These are phyloP conservation scores for Eupithecia subfuscata DNA, from an alignment of 2,888 invertebrate species.

Conservation along the genomic window DNA sequence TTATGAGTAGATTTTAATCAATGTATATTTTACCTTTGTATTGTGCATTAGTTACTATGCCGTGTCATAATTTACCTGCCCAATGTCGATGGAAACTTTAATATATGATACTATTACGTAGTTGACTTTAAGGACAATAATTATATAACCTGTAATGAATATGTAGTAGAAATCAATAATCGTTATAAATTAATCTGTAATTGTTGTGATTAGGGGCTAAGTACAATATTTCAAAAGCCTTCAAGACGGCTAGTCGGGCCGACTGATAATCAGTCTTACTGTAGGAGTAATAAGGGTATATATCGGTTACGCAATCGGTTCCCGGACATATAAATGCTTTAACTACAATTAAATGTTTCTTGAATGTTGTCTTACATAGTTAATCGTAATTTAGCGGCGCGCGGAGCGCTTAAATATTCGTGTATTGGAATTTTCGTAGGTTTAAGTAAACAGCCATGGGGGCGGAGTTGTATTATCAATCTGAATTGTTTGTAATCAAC, in stretches of 20 bases:
- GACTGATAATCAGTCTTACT: conserved; percentile 47
- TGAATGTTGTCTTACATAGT: conserved; percentile 71
- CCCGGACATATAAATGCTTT: conserved; percentile 77
- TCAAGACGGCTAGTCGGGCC: conserved; percentile 77
- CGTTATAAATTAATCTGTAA: conserved; percentile 47
- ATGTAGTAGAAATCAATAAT: conserved; percentile 39
- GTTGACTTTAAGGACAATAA: conserved; percentile 30
- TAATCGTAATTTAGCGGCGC: conserved; percentile 72
- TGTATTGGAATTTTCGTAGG: conserved; percentile 61
- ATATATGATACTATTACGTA: conserved; percentile 21
- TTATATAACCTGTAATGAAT: conserved; percentile 27
- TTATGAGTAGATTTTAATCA: conserved; percentile 15
- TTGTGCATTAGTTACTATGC: conserved; percentile 12
- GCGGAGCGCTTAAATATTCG: conserved; percentile 60
- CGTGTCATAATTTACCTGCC: conserved; percentile 24
- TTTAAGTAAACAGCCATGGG: conserved; percentile 36
- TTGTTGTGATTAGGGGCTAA: conserved; percentile 81
- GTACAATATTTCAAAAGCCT: conserved; percentile 75
- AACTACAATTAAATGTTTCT: conserved; percentile 81
- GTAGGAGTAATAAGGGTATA: conserved; percentile 29
- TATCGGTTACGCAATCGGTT: conserved; percentile 57
- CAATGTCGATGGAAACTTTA: conserved; percentile 11
- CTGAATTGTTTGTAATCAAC: conserved; percentile 13
- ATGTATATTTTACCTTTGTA: conserved; percentile 20
- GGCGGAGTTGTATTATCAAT: conserved; percentile 17